Conservation (phyloP, 2,888 invertebrate genomes). For the Volucella zonaria region DNA sequence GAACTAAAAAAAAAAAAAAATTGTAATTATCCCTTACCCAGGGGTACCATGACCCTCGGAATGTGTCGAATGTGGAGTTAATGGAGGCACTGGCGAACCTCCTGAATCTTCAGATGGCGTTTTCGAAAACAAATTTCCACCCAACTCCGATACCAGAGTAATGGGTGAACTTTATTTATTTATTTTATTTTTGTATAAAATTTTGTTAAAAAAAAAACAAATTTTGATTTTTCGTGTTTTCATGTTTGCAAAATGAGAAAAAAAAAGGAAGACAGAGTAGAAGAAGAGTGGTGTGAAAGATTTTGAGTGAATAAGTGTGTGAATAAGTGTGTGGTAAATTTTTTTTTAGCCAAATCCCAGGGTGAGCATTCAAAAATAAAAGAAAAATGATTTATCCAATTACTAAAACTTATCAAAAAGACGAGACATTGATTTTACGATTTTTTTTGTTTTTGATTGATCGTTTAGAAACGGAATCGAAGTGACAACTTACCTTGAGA, state of each 20-base stretch:
- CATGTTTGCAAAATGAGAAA: conserved; percentile 60
- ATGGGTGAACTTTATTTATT: conserved; percentile 89
- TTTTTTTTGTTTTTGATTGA: conserved; percentile 12
- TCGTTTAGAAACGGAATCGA: not conserved
- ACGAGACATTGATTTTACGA: conserved; percentile 44
- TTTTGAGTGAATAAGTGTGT: conserved; percentile 16
- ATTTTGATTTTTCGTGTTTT: conserved; percentile 44
- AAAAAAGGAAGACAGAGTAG: conserved; percentile 53
- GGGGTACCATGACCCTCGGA: conserved; percentile 84
- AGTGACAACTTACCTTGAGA: conserved; percentile 88
- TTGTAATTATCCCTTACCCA: conserved; percentile 80
- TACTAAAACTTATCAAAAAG: conserved; percentile 48
- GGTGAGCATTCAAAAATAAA: conserved; percentile 74
- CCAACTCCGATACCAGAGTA: conserved; percentile 96
- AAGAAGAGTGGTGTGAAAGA: conserved; percentile 33
- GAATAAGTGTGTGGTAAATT: conserved; percentile 22
- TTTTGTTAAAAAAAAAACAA: conserved; percentile 34
- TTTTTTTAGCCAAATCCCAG: conserved; percentile 78
- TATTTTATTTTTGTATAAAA: conserved; percentile 26
- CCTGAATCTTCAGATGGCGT: conserved; percentile 95
- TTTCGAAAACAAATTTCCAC: conserved; percentile 96
- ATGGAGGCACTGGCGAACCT: conserved; percentile 86
- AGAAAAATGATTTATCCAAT: conserved; percentile 71
- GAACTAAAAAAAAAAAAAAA: conserved; percentile 35
- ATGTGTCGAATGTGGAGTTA: conserved; percentile 84